Base-by-base conservation (phyloP, 2,113 vertebrate species). In the Ceyx margarethae region DNA sequence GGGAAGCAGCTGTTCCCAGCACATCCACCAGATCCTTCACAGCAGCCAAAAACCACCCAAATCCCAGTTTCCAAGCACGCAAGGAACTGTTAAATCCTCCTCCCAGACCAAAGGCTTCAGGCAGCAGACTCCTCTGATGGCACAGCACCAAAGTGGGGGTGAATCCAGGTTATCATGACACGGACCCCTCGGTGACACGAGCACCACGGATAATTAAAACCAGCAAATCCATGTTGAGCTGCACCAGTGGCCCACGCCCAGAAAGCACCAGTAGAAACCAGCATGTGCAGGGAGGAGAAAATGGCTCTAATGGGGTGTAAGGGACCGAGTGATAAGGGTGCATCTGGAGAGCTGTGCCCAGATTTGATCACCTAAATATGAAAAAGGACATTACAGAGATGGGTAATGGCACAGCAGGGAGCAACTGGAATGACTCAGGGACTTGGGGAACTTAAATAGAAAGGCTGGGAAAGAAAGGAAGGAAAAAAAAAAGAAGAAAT, bases 321-420 rank as follows among this genome's bases (percentile, higher is more conserved):
- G 88, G 93, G 88, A 89, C 65, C 21, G 37, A 77, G 60, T 2
- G 61, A 69, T 87, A 81, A 95, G 76, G 91, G 81, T 80, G 80
- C 80, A 90, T 85, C 86, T 90, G 83, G 93, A 94, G 87, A 71
- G 6, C 60, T 56, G 83, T 90, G 90, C 90, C 85, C 73, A 64
- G 88, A 87, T 93, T 91, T 91, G 91, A 95, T 95, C 90, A 74
- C 81, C 82, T 81, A 87, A 95, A 95, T 94, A 90, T 94, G 94
- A 90, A 84, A 58, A 53, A 91, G 84, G 72, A 81, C 87, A 94
- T 96, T 96, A 88, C 81, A 50, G 85, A 87, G 86, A 71, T 17
- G 68, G 89, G 22, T 90, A 94, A 95, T 43, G 76, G 87, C 66
- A 51, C 92, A 20, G 91, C 50, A 37, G 96, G 93, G 93, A 95